Base-by-base conservation (phyloP, 2,888 invertebrate genomes). In the Nomada fucata region DNA sequence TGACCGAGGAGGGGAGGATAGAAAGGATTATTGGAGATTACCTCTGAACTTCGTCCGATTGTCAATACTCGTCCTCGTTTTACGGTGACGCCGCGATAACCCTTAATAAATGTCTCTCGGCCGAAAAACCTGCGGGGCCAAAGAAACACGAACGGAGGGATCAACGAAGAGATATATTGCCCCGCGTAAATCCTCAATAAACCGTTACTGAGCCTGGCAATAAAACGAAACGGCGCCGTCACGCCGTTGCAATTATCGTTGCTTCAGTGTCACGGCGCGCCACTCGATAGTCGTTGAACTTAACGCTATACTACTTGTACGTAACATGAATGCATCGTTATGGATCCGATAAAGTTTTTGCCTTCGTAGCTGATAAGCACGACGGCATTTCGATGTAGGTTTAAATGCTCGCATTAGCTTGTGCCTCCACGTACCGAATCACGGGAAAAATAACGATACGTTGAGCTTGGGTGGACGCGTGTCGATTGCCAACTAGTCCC, bases 11-110 rank as follows among this genome's bases (percentile, higher is more conserved):
- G 55, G 75, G 60, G 18, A 68, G 76, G 85, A 79, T 76, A 68
- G 82, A 69, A 68, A 67, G 88, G 88, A 89, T 90, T 89, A 90
- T 89, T 90, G 88, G 90, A 89, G 89, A 90, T 89, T 89, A 89
- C 88, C 82, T 82, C 82, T 78, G 85, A 84, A 82, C 85, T 87
- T 80, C 84, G 85, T 88, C 79, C 90, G 86, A 89, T 89, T 89
- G 89, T 89, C 90, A 88, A 89, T 90, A 88, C 86, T 81, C 83
- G 87, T 88, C 83, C 85, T 73, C 83, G 87, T 87, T 89, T 87
- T 78, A 84, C 86, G 86, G 90, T 88, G 86, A 89, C 86, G 89
- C 82, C 85, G 82, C 90, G 89, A 89, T 89, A 89, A 89, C 89
- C 90, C 90, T 89, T 89, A 89, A 89, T 89, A 89, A 89, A 89